Percentiles rank a stretch among this genome's conserved stretches.
These are phyloP conservation scores for Coelinius sp. DNA, from an alignment of 2,888 invertebrate species.

Conservation along the genomic window DNA sequence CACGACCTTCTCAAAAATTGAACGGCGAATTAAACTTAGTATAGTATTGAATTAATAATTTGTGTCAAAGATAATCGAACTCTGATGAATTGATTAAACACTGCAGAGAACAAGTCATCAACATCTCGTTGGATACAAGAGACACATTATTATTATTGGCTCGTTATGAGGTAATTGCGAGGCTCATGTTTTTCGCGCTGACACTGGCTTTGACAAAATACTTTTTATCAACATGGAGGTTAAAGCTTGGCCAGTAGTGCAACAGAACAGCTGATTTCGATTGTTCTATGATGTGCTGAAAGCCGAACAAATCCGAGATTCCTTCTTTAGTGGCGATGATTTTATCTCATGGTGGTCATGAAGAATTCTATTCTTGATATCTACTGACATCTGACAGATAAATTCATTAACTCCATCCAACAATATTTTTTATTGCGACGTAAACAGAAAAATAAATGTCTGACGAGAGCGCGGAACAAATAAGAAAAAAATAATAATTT, in stretches of 20 bases:
- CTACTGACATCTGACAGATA: neutral
- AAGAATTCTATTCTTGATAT: too few relatives aligned
- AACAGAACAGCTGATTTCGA: neutral
- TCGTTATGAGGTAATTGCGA: neutral
- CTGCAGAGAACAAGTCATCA: neutral
- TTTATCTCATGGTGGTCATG: too few relatives aligned
- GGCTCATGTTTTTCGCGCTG: neutral
- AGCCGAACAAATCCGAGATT: too few relatives aligned
- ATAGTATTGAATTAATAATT: neutral
- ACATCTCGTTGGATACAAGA: neutral
- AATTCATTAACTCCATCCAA: neutral
- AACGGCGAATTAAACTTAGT: neutral
- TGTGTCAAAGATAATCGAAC: constrained; percentile 23
- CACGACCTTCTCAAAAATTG: constrained; percentile 9
- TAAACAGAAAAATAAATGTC: neutral
- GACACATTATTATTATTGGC: neutral
- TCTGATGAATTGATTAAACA: neutral
- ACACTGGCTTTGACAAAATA: neutral
- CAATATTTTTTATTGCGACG: neutral
- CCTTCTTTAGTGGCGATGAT: too few relatives aligned
- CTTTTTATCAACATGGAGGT: neutral
- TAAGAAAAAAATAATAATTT: neutral
- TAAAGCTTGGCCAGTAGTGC: neutral
- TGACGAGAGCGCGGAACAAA: neutral
- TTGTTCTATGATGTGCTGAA: too few relatives aligned